Conservation (phyloP, 2,113 vertebrate genomes). For the Coptodon rendalli region DNA sequence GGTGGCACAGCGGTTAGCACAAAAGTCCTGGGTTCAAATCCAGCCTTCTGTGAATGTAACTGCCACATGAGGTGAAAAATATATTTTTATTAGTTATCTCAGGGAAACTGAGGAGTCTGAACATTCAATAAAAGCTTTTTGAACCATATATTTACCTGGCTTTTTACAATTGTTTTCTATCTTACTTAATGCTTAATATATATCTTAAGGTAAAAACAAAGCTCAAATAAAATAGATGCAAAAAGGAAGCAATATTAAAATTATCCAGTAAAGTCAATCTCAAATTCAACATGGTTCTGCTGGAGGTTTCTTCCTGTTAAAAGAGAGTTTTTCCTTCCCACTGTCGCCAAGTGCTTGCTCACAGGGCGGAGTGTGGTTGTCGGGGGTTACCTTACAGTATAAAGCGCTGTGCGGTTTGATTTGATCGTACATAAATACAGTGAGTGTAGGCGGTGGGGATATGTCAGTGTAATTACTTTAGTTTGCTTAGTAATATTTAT, state of each 20-base stretch:
- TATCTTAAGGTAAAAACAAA: not conserved
- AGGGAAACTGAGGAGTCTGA: not conserved
- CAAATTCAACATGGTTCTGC: not conserved
- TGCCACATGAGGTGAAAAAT: not conserved
- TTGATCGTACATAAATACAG: accelerated
- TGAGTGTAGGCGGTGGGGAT: not conserved
- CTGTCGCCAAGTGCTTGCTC: accelerated
- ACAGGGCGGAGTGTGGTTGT: not conserved
- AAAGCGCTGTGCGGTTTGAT: not conserved
- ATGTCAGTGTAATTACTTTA: accelerated
- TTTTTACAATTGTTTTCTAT: not conserved
- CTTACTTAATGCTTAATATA: not conserved
- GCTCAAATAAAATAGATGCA: not conserved
- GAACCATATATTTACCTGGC: accelerated
- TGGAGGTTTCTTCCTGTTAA: not conserved
- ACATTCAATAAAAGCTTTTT: not conserved
- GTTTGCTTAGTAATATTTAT: not conserved
- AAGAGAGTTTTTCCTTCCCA: not conserved
- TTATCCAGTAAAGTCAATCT: not conserved
- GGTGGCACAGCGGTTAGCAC: not conserved
- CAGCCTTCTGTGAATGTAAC: not conserved
- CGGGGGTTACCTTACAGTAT: accelerated
- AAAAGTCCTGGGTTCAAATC: not conserved
- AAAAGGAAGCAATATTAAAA: not conserved
- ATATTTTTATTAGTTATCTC: not conserved